Base-by-base conservation (phyloP, 1,140 invertebrate species). In the Cydia pomonella region DNA sequence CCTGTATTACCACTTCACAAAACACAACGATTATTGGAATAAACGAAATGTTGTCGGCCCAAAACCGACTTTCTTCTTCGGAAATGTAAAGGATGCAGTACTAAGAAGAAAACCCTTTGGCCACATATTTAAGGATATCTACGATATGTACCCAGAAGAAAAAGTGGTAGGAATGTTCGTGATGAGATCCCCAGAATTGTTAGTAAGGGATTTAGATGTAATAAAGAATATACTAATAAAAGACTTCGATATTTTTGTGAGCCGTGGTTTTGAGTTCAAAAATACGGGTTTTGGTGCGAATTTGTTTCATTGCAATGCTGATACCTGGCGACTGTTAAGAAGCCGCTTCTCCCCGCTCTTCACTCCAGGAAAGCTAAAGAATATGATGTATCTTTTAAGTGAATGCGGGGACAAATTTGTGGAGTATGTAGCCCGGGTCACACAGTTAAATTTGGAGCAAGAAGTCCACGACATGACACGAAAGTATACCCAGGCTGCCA, bases 21-120 rank as follows among this genome's bases (percentile, higher is more conserved):
- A 38, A 38, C 7, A 69, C 33, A 29, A 29, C 6, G 33, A 74
- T 41, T 74, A 59, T 53, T 74, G 73, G 73, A 74, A 63, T 33
- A 21, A 63, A 12, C 62, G 25, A 41, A 63, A 74, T 74, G 59
- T 74, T 38, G 27, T 27, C 12, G 53, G 73, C 13, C 73, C 73
- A n/a, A 74, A 63, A 64, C 53, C 73, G 3, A 10, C 25, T 6
- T 38, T 38, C 18, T 41, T 74, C 33, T 59, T 74, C 38, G 73
- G 73, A 21, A 74, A 74, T 74, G 18, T 74, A 2, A 44, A 33
- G 59, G 16, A 74, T 59, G 25, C 53, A 18, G 18, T 63, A 2
- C 25, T 74, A 0, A 27, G 73, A 62, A 23, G 33, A 18, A 74
- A 38, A 33, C n/a, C 62, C n/a, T n/a, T 38, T 16, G 47, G 27